These are phyloP conservation scores for Pseudobourletiella spinata DNA, from an alignment of 1,140 invertebrate species.

Conservation along the genomic window DNA sequence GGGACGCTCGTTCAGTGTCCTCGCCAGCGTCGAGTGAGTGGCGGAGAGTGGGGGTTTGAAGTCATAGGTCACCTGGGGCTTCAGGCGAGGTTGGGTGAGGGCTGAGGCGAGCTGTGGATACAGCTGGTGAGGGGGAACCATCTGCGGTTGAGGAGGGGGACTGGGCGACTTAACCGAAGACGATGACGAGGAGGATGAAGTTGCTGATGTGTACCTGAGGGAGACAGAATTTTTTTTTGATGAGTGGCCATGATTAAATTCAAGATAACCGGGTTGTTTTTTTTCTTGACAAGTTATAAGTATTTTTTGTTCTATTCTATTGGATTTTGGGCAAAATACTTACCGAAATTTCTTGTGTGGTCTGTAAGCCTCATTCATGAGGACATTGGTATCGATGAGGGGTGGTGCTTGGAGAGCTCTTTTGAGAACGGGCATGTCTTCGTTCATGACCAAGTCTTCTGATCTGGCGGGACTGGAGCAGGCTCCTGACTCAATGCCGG, in stretches of 20 bases:
- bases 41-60: conserved; percentile 22
- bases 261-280: too few species aligned
- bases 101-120: conserved; percentile 36
- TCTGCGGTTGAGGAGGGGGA: conserved; percentile 31
- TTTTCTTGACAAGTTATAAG: too few species aligned
- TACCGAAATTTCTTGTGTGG: conserved; percentile 85
- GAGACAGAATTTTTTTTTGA: not conserved
- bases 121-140: conserved; percentile 28
- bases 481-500: conserved; percentile 84
- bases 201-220: conserved; percentile 12
- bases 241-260: too few species aligned
- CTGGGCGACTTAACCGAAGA: conserved; percentile 40
- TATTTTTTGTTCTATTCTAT: not conserved
- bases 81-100: conserved; percentile 23
- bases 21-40: conserved; percentile 69
- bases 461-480: conserved; percentile 62
- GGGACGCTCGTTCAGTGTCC: conserved; percentile 76
- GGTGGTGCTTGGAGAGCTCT: conserved; percentile 83
- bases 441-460: conserved; percentile 42
- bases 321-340: not conserved
- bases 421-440: conserved; percentile 88
- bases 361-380: conserved; percentile 90
- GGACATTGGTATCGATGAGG: conserved; percentile 71
- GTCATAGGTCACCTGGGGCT: conserved; percentile 3
- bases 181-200: conserved; percentile 15